Conservation (phyloP, 1,140 invertebrate genomes). For the Pseudachorutes palmiensis region DNA sequence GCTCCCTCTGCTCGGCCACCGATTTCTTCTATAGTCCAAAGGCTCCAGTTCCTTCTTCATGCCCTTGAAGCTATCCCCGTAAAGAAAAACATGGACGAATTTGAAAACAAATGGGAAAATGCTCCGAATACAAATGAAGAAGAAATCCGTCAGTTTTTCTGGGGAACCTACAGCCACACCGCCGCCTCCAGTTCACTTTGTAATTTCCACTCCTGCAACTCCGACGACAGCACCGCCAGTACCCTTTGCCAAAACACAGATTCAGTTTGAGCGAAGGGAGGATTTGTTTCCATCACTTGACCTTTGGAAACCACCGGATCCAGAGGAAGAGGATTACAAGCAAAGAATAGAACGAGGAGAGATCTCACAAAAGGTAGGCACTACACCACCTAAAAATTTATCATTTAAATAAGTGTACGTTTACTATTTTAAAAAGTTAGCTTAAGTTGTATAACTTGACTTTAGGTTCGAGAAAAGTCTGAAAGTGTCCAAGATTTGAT, state of each 20-base stretch:
- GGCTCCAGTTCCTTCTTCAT: constrained; percentile 43
- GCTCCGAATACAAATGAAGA: constrained; percentile 15
- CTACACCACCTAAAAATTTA: not conserved
- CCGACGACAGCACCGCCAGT: not conserved
- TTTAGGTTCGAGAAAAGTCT: constrained; percentile 58
- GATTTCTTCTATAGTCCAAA: constrained; percentile 50
- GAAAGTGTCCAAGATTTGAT: constrained; percentile 64
- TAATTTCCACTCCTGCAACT: constrained; percentile 1
- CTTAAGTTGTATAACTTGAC: not conserved
- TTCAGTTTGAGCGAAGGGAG: not conserved
- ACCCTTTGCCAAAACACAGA: constrained; percentile 7
- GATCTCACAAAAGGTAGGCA: constrained; percentile 28
- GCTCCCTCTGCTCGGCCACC: constrained; percentile 43
- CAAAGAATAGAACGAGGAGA: constrained; percentile 23
- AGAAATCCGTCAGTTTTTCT: constrained; percentile 31
- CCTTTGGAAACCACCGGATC: constrained; percentile 13
- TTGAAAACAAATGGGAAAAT: constrained; percentile 57
- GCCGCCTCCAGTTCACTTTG: not conserved
- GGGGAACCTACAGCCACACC: not conserved
- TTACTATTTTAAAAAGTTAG: not conserved
- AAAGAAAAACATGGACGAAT: constrained; percentile 47
- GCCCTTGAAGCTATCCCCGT: constrained; percentile 29
- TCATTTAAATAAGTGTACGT: not conserved
- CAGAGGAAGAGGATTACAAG: constrained; percentile 24
- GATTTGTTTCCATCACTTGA: constrained; percentile 5